phyloP scores from a whole-genome alignment of 2,797 vertebrate species.

The Chiloscyllium punctatum region DNA sequence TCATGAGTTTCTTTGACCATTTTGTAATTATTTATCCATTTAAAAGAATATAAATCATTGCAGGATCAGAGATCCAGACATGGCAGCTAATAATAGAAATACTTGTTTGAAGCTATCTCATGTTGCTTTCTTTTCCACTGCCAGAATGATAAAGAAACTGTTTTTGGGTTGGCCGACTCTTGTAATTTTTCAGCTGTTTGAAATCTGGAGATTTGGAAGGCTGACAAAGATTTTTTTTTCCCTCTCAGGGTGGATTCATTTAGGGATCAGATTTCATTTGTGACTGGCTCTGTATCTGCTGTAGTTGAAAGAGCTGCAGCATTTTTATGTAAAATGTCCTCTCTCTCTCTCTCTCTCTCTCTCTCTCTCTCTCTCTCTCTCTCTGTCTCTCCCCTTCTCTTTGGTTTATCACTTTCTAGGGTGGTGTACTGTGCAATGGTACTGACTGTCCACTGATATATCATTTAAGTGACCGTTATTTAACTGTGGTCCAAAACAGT shows the following conservation, averaged over 20 bases:
- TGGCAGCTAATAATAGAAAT: background rate
- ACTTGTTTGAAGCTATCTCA: background rate
- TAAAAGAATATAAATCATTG: background rate
- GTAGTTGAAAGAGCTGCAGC: background rate
- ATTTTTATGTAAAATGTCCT: background rate
- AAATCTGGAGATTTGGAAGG: background rate
- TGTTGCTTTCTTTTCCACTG: background rate
- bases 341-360: background rate
- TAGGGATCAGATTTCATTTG: background rate
- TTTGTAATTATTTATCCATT: background rate
- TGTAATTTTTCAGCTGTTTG: background rate
- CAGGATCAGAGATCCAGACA: background rate
- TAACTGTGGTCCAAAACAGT: background rate
- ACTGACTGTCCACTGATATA: background rate
- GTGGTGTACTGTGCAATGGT: background rate
- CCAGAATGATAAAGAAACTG: background rate
- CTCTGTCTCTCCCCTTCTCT: background rate
- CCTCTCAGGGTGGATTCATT: background rate
- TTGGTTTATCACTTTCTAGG: background rate
- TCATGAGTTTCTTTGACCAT: background rate
- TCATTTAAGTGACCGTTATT: background rate
- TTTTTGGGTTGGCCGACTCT: background rate
- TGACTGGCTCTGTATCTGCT: background rate
- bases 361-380: background rate
- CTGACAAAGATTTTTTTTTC: background rate